Conservation (phyloP, 2,888 invertebrate species). For the Drosophila villosipedis region DNA sequence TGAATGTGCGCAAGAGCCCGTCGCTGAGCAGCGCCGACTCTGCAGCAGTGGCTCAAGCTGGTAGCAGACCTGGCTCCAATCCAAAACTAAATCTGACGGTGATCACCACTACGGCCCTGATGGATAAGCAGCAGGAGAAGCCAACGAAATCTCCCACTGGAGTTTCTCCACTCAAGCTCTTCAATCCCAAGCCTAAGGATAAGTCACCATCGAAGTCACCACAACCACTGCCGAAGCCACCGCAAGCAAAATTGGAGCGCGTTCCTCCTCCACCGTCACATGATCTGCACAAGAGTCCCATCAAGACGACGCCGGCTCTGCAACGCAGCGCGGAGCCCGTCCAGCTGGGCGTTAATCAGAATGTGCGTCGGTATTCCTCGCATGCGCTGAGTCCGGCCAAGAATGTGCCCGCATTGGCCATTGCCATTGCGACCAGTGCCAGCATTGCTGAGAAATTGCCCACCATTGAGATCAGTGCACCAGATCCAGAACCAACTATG, state of each 20-base stretch:
- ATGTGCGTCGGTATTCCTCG: slow-evolving; percentile 75
- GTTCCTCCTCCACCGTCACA: slow-evolving; percentile 43
- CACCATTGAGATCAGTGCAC: slow-evolving; percentile 83
- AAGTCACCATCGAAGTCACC: slow-evolving; percentile 57
- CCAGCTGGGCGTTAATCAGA: slow-evolving; percentile 75
- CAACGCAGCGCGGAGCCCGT: slow-evolving; percentile 83
- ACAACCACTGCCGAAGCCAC: slow-evolving; percentile 59
- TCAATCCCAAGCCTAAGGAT: slow-evolving; percentile 55
- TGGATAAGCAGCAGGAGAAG: slow-evolving; percentile 36
- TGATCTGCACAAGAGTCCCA: slow-evolving; percentile 68
- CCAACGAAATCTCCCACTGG: slow-evolving; percentile 45
- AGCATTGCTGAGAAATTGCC: slow-evolving; percentile 61
- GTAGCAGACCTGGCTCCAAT: slow-evolving; percentile 41
- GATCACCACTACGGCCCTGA: slow-evolving; percentile 58
- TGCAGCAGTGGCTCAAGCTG: slow-evolving; percentile 21
- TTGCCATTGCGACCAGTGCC: slow-evolving; percentile 76
- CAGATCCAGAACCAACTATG: slow-evolving; percentile 42
- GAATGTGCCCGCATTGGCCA: slow-evolving; percentile 75
- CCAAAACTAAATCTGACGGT: slow-evolving; percentile 66
- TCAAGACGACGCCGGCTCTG: slow-evolving; percentile 76
- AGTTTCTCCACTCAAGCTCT: slow-evolving; percentile 38
- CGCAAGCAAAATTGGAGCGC: slow-evolving; percentile 37
- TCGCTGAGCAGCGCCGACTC: slow-evolving; percentile 73
- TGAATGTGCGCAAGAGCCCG: slow-evolving; percentile 79
- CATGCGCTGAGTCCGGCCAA: slow-evolving; percentile 75